A percentile compares a stretch with the other conserved stretches of the same genome.
Conservation (phyloP, 2,888 invertebrate genomes). For the Pogonocherus hispidulus region DNA sequence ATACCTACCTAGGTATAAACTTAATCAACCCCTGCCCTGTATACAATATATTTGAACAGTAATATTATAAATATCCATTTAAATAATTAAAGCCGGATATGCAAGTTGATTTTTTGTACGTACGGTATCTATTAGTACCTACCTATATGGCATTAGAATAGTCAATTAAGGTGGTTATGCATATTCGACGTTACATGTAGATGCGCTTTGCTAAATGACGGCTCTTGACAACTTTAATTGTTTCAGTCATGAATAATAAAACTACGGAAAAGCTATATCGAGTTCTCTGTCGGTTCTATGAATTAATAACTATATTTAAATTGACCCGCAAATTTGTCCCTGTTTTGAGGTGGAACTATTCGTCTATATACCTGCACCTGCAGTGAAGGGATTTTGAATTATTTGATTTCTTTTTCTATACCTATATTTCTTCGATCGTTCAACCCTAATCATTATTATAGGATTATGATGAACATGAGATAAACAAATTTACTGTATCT, state of each 20-base stretch:
- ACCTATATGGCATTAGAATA: constrained; percentile 34
- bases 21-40: too few relatives aligned
- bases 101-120: not conserved
- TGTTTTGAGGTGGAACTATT: not conserved
- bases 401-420: not conserved
- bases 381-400: too few relatives aligned
- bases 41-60: too few relatives aligned
- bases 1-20: too few relatives aligned
- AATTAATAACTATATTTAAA: constrained; percentile 44
- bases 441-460: too few relatives aligned
- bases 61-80: too few relatives aligned
- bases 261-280: constrained; percentile 50
- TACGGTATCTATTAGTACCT: constrained; percentile 10
- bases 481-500: too few relatives aligned
- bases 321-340: constrained; percentile 19
- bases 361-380: too few relatives aligned
- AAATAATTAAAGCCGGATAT: not conserved
- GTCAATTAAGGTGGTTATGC: constrained; percentile 52
- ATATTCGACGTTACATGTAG: constrained; percentile 53
- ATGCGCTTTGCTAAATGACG: constrained; percentile 53
- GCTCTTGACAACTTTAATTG: constrained; percentile 56
- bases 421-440: too few relatives aligned
- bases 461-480: too few relatives aligned
- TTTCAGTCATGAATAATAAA: constrained; percentile 54
- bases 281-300: constrained; percentile 48